Evolutionary conservation across 2,888 invertebrate genomes (phyloP).

Genomic region (Euphydryas editha): DNA sequence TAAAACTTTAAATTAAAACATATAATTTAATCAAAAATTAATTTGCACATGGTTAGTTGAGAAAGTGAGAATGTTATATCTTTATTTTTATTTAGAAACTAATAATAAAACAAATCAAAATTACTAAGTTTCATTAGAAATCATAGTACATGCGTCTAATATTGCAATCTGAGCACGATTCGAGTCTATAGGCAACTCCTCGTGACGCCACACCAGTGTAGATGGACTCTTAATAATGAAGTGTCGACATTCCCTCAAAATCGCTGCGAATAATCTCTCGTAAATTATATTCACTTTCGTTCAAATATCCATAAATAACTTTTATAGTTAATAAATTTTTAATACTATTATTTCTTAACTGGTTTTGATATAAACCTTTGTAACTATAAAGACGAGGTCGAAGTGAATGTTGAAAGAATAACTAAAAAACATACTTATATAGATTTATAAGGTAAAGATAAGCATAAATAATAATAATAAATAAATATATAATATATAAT

Average conservation of each 20-base stretch:
- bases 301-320: conserved; percentile 12
- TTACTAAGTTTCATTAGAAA: not conserved
- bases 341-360: not conserved
- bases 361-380: conserved; percentile 6
- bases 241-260: conserved; percentile 6
- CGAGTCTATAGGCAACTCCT: not conserved
- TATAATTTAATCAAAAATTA: too few species aligned
- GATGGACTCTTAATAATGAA: not conserved
- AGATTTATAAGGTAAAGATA: not conserved
- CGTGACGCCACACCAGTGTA: not conserved
- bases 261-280: not conserved
- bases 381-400: conserved; percentile 17
- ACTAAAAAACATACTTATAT: not conserved
- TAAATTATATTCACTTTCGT: conserved; percentile 7
- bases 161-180: conserved; percentile 12
- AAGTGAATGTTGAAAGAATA: not conserved
- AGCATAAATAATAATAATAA: not conserved
- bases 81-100: too few species aligned
- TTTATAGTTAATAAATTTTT: conserved; percentile 14
- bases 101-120: not conserved
- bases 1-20: too few species aligned
- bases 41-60: too few species aligned
- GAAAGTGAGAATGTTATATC: too few species aligned
- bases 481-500: too few species aligned
- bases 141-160: not conserved